Percentiles rank a stretch among this genome's conserved stretches.
Evolutionary conservation across 2,888 invertebrate genomes (phyloP).

Genomic region (Tromatobia lineatoria): DNA sequence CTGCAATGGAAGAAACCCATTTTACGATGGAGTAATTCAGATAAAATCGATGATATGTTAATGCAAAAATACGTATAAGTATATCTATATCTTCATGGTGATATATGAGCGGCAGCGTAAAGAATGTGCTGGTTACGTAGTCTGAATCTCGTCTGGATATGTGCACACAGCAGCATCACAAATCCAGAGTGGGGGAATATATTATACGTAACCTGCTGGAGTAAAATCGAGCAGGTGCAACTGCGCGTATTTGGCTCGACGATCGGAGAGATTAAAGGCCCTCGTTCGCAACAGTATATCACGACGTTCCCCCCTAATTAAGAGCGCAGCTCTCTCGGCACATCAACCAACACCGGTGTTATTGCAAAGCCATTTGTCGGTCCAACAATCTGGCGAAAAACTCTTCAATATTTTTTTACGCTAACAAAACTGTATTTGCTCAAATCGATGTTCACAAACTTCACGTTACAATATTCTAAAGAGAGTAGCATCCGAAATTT

Average conservation of each 20-base stretch:
- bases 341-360: neutral
- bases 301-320: conserved; percentile 58
- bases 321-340: conserved; percentile 37
- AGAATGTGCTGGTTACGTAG: conserved; percentile 11
- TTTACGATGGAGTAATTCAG: too few relatives aligned
- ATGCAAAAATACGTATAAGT: too few relatives aligned
- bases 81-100: neutral
- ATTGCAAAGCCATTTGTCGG: neutral
- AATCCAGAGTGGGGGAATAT: conserved; percentile 53
- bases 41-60: too few relatives aligned
- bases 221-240: conserved; percentile 66
- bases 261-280: conserved; percentile 69
- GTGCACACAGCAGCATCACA: conserved; percentile 21
- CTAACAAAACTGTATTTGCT: neutral
- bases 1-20: too few relatives aligned
- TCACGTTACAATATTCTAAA: neutral
- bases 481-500: neutral
- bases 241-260: conserved; percentile 54
- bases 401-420: neutral
- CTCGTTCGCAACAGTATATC: conserved; percentile 66
- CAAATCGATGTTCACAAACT: neutral
- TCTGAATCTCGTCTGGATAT: conserved; percentile 18
- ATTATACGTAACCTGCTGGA: conserved; percentile 40
- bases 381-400: neutral
- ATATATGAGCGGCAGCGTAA: neutral